Evolutionary conservation across 2,888 invertebrate species (phyloP), one percentile per base, ranked within the genome.

Genomic region (Drosophila aldrichi): DNA sequence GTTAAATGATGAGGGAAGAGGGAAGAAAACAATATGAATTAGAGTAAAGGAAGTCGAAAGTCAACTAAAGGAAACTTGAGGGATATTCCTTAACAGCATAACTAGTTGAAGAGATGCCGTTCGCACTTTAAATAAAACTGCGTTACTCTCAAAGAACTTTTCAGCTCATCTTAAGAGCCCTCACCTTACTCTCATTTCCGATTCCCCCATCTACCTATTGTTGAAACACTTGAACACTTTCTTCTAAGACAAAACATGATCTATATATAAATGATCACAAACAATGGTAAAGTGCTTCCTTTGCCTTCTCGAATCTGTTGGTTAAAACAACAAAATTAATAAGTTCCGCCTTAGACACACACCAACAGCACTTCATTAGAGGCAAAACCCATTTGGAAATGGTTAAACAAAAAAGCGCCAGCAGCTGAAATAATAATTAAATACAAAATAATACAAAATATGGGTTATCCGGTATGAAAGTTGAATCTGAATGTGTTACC

Each of bases 401-500:
- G 32, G 38, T 66, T 52, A 36, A 49, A 49, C 48, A 38, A 65
- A 51, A 51, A 44, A 52, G 20, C 14, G n/a, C 7, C 32, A 29
- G 64, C 54, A 43, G 58, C 46, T 71, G 41, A 77, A 63, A 77
- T 29, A 65, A 77, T 52, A 57, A 76, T 74, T 56, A 60, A 59
- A 55, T 71, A 34, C 46, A 57, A 71, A 57, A 77, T 62, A 76
- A 71, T 71, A 71, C 56, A 44, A 60, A 59, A 62, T 59, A 76
- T 63, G 16, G 57, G 59, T 32, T 76, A 74, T 74, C 70, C 70
- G 79, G 76, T 58, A 63, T 68, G 79, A 74, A 78, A 78, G 75
- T 57, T 51, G 62, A 29, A 18, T 41, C 46, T 41, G 32, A 60
- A 63, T 74, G 69, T 76, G 77, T 66, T 65, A 58, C 65, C 79